A percentile compares a stretch with the other conserved stretches of the same genome.
Conservation (phyloP, 2,797 vertebrate species). For the Pangasius macronema region DNA sequence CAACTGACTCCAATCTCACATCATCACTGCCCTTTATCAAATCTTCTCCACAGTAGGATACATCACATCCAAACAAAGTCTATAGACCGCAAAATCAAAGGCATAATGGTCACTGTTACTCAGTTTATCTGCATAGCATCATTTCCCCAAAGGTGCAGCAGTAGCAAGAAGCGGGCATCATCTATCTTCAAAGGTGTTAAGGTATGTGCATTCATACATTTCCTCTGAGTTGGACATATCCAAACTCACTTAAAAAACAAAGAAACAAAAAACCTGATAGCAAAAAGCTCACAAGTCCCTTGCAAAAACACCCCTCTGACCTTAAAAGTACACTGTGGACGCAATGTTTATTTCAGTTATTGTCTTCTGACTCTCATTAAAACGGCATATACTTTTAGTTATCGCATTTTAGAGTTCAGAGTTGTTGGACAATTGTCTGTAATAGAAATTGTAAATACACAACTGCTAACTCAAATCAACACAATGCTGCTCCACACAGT, state of each 20-base stretch:
- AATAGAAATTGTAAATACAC: background rate
- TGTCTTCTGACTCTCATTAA: background rate
- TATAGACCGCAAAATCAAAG: background rate
- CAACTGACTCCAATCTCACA: background rate
- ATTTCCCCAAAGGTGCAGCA: background rate
- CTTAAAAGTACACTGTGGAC: background rate
- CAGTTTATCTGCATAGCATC: background rate
- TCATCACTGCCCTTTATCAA: background rate
- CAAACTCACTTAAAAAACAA: background rate
- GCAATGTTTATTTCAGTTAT: background rate
- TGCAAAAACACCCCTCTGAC: background rate
- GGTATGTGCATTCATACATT: background rate
- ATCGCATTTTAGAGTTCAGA: background rate
- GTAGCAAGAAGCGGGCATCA: background rate
- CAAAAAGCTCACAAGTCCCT: background rate
- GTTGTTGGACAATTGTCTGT: too few species aligned
- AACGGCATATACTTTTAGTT: background rate
- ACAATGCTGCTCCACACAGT: too few species aligned
- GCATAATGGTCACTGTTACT: background rate
- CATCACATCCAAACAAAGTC: constrained; percentile 3
- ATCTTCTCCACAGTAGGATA: background rate
- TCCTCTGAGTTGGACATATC: background rate
- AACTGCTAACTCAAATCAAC: background rate
- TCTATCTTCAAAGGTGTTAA: background rate
- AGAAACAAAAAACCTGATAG: background rate